Conservation (phyloP, 2,888 invertebrate species). For the Ernsta delagoae region DNA sequence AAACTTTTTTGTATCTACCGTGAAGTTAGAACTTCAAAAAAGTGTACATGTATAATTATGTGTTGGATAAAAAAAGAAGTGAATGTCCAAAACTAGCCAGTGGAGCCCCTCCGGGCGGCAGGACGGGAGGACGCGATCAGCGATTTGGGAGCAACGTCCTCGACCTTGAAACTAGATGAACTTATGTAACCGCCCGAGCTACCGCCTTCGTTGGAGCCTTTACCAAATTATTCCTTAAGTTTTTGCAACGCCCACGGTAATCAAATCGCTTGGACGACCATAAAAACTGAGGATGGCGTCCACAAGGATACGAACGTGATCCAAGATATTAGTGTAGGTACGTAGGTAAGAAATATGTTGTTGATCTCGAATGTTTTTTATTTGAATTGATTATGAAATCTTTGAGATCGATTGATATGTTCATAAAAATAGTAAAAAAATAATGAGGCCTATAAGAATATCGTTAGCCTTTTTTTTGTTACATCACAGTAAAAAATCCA, state of each 20-base stretch:
- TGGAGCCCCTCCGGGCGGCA: constrained; percentile 61
- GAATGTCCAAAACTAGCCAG: constrained; percentile 73
- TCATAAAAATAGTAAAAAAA: no score
- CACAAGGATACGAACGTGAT: not conserved
- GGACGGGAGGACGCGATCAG: constrained; percentile 80
- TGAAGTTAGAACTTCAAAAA: constrained; percentile 30
- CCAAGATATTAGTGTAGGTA: not conserved
- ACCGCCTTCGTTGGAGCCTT: constrained; percentile 73
- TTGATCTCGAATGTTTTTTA: not conserved
- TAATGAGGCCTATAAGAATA: no score
- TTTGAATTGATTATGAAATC: no score
- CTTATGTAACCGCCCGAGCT: constrained; percentile 77
- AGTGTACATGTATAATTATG: constrained; percentile 36
- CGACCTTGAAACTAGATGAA: constrained; percentile 84
- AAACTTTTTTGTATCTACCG: constrained; percentile 19
- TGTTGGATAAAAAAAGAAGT: constrained; percentile 63
- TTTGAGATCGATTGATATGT: no score
- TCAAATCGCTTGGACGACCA: constrained; percentile 46
- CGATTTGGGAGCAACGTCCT: constrained; percentile 83
- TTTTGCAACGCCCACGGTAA: constrained; percentile 74
- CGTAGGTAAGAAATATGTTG: not conserved
- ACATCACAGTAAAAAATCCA: no score
- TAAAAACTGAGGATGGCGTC: constrained; percentile 22
- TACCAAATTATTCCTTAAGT: constrained; percentile 76
- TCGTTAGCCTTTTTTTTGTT: no score